Conservation (phyloP, 2,888 invertebrate genomes). For the Nowickia ferox region DNA sequence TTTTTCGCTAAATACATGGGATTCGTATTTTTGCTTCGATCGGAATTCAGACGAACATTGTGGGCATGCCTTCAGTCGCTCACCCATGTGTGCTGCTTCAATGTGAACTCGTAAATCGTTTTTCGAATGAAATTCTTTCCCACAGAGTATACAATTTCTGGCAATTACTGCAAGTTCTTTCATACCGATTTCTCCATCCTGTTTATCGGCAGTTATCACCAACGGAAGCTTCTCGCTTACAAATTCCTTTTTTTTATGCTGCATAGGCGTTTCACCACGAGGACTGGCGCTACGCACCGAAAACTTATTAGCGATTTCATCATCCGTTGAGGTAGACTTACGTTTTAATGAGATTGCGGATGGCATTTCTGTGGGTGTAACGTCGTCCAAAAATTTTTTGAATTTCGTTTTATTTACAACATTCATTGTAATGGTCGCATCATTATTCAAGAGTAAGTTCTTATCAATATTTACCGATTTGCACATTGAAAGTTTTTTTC, state of each 20-base stretch:
- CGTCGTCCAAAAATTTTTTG: conserved; percentile 8
- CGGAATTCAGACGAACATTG: conserved; percentile 70
- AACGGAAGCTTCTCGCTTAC: conserved; percentile 2
- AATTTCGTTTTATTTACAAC: background rate
- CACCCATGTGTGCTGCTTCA: conserved; percentile 65
- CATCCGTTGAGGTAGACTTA: background rate
- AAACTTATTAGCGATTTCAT: background rate
- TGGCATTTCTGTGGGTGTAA: background rate
- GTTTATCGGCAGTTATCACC: conserved; percentile 29
- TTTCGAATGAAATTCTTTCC: conserved; percentile 49
- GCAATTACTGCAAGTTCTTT: conserved; percentile 3
- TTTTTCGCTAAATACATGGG: conserved; percentile 69
- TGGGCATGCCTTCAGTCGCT: conserved; percentile 66
- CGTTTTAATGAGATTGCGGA: conserved; percentile 1
- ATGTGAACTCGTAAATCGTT: conserved; percentile 58
- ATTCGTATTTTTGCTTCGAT: conserved; percentile 68
- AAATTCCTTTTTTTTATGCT: background rate
- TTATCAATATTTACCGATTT: conserved; percentile 24
- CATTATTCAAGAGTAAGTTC: background rate
- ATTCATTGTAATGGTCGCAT: background rate
- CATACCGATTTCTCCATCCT: background rate
- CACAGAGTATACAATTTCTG: conserved; percentile 59
- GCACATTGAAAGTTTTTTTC: conserved; percentile 19
- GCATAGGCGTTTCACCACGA: background rate
- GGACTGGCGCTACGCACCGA: background rate